Base-by-base conservation (phyloP, 2,113 vertebrate genomes). In the Gnathonemus longibarbis region DNA sequence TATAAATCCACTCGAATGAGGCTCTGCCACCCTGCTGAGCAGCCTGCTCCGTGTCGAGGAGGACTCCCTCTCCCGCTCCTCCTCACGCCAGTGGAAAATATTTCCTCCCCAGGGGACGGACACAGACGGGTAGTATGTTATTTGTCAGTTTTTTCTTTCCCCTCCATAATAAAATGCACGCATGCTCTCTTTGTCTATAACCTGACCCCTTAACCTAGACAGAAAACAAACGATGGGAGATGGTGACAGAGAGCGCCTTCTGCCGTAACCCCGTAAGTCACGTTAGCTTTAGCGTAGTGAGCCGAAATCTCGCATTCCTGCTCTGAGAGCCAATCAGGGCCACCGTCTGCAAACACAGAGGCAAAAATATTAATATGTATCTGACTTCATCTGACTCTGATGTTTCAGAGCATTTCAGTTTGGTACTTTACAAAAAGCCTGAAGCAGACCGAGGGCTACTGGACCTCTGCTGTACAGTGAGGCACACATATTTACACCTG, bases 1-100 rank as follows among this genome's bases (percentile, higher is more conserved):
- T 90, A 88, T 89, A 90, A 91, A 92, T 94, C 90, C 91, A 93
- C 92, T 93, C 74, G 93, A 92, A 93, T 91, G 93, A 92, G 93
- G 91, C 91, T 89, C 92, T 92, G 84, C 24, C n/a, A 39, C 48
- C 89, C 53, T 31, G 62, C 84, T 39, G 74, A 74, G 50, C 88
- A 77, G 83, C 3, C 35, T 27, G 35, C 74, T 85, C 58, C 7
- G 8, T 77, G 87, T 88, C 39, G 66, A 42, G 39, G 35, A 66
- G 52, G 88, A 50, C 27, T 88, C 46, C 88, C 77, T 48, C 58
- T 85, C 35, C 88, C 21, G 15, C 35, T 45, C 46, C 86, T 89
- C 46, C 62, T 58, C 58, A 70, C 58, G 35, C 45, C 45, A 90
- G 53, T 50, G 84, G 84, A 90, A 70, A 90, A 52, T 50, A 84